Base-by-base conservation (phyloP, 2,888 invertebrate genomes). In the Alentia gelatinosa region DNA sequence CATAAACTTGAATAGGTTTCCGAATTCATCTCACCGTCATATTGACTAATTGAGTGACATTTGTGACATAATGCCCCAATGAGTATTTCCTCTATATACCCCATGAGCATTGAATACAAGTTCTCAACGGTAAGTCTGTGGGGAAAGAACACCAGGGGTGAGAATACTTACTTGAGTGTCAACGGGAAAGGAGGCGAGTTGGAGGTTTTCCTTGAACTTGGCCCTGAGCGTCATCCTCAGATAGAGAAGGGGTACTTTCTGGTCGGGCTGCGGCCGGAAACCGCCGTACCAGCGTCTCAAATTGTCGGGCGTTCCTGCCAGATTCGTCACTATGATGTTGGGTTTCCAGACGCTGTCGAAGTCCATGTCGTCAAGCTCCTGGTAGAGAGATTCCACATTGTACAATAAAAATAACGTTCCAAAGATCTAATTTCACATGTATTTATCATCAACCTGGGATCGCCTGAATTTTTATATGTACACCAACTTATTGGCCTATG, bases 141-240 rank as follows among this genome's bases (percentile, higher is more conserved):
- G n/a, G n/a, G n/a, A n/a, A n/a, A n/a, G n/a, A n/a, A n/a, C n/a
- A n/a, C n/a, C n/a, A n/a, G n/a, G n/a, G n/a, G n/a, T n/a, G n/a
- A n/a, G n/a, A 33, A 15, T 15, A 74, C 30, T 74, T n/a, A 42
- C 86, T 47, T 86, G 86, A 9, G 42, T 26, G 86, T 86, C 86
- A 5, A 86, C 42, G 42, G 86, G 86, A 47, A 86, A 86, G 26
- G 19, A 15, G 26, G 15, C 12, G 42, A 86, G 86, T n/a, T 86
- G 30, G 3, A 86, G 42, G 42, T 47, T 35, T 5, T 86, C 86
- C 47, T 47, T 86, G 86, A 86, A 86, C 86, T 86, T 86, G 86
- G 86, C 86, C 86, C 86, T 42, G 86, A 86, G 33, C 15, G 30
- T 19, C 12, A 30, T n/a, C n/a, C 47, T 23, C 0, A 33, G 15